A percentile compares a stretch with the other conserved stretches of the same genome.
Evolutionary conservation across 1,140 invertebrate genomes (phyloP).

Genomic region (Alviniconcha marisindica): DNA sequence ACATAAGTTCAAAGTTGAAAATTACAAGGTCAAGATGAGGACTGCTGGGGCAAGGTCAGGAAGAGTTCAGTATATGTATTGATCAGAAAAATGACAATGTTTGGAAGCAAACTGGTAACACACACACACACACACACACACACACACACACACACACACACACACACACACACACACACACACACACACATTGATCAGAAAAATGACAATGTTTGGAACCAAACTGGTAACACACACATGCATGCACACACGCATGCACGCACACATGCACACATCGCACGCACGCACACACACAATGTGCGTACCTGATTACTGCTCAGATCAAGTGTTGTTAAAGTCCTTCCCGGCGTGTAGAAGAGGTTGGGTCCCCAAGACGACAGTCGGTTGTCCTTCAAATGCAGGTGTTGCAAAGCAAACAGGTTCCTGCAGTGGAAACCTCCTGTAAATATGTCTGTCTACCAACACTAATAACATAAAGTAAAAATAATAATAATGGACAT

Average conservation of each 20-base stretch:
- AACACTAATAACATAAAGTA: too few relatives aligned
- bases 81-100: too few relatives aligned
- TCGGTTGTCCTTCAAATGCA: slow-evolving; percentile 54
- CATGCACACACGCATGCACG: not conserved
- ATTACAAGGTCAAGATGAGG: too few relatives aligned
- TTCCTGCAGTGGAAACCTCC: too few relatives aligned
- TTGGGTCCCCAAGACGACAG: slow-evolving; percentile 55
- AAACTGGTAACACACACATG: not conserved
- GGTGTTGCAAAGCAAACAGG: slow-evolving; percentile 40
- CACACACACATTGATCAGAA: too few relatives aligned
- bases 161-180: slow-evolving; percentile 23
- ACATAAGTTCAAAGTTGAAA: not conserved
- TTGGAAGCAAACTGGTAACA: too few relatives aligned
- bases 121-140: slow-evolving; percentile 7
- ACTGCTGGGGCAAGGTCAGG: too few relatives aligned
- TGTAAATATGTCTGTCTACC: too few relatives aligned
- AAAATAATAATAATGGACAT: too few relatives aligned
- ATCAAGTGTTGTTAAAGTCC: slow-evolving; percentile 46
- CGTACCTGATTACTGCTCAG: slow-evolving; percentile 53
- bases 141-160: slow-evolving; percentile 20
- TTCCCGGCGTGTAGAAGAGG: slow-evolving; percentile 46
- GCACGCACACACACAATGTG: not conserved
- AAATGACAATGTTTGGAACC: too few relatives aligned
- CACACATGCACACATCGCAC: not conserved
- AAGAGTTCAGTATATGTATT: too few relatives aligned